Evolutionary conservation across 2,888 invertebrate species (phyloP).

Genomic region (Leucophenga maculata): DNA sequence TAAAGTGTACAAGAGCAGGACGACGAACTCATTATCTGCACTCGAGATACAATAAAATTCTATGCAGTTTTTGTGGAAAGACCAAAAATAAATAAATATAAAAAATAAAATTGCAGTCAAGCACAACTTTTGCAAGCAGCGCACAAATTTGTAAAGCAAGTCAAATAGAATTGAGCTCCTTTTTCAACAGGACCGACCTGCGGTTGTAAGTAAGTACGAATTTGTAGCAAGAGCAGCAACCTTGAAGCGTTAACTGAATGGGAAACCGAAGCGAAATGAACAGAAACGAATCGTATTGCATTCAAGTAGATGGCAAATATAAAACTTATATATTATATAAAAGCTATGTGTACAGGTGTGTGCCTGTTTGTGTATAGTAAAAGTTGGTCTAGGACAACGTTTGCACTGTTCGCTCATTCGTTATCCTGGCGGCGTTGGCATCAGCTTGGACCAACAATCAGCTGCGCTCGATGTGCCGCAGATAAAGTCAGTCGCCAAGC

Average conservation of each 20-base stretch:
- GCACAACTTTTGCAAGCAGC: conserved; percentile 34
- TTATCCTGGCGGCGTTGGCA: conserved; percentile 4
- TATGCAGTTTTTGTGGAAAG: background rate
- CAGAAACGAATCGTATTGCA: conserved; percentile 40
- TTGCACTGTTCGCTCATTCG: conserved; percentile 4
- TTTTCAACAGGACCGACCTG: background rate
- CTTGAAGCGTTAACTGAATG: conserved; percentile 41
- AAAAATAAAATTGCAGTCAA: conserved; percentile 24
- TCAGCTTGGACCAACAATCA: background rate
- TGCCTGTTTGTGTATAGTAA: conserved; percentile 37
- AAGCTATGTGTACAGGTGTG: too few relatives aligned
- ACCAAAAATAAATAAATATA: conserved; percentile 18
- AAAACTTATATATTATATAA: conserved; percentile 41
- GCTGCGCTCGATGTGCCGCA: background rate
- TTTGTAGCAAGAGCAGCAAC: too few relatives aligned
- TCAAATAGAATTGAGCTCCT: conserved; percentile 32
- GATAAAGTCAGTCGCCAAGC: conserved; percentile 16
- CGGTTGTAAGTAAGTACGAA: too few relatives aligned
- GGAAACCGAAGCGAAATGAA: conserved; percentile 18
- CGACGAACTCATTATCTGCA: background rate
- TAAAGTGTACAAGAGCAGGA: background rate
- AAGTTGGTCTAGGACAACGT: conserved; percentile 67
- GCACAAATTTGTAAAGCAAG: conserved; percentile 28
- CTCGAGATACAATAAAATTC: background rate
- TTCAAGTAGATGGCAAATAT: conserved; percentile 41